Evolutionary conservation across 2,888 invertebrate species (phyloP).

Genomic region (Listrodromus nycthemerus): DNA sequence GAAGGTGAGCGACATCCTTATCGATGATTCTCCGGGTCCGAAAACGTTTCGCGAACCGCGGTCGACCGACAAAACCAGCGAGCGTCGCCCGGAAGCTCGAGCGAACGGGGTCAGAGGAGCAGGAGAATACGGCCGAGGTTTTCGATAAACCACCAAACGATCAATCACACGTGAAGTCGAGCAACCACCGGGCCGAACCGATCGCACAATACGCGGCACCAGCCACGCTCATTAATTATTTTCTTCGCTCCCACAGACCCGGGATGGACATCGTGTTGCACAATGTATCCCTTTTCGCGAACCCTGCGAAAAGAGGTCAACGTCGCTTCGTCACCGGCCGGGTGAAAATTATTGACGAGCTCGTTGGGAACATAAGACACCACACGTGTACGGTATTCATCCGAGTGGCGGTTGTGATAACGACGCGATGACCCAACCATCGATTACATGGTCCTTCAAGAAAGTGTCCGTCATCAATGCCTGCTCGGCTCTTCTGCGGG

Average conservation of each 20-base stretch:
- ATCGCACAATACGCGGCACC: slow-evolving; percentile 23
- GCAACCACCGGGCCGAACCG: slow-evolving; percentile 24
- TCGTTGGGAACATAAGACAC: neutral
- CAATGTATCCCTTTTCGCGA: slow-evolving; percentile 30
- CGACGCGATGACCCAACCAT: neutral
- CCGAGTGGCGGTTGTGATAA: neutral
- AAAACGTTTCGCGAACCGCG: slow-evolving; percentile 73
- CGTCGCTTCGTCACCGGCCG: slow-evolving; percentile 22
- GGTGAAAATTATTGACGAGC: slow-evolving; percentile 53
- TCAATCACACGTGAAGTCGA: slow-evolving; percentile 68
- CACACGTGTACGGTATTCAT: neutral
- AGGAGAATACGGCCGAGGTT: slow-evolving; percentile 14
- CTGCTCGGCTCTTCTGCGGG: neutral
- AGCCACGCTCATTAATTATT: slow-evolving; percentile 70
- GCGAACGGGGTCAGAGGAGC: slow-evolving; percentile 10
- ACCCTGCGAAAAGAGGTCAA: slow-evolving; percentile 8
- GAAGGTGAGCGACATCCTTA: neutral
- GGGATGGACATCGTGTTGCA: slow-evolving; percentile 37
- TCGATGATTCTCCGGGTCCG: slow-evolving; percentile 56
- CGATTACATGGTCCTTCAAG: neutral
- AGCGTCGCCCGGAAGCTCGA: slow-evolving; percentile 25
- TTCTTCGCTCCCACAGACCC: slow-evolving; percentile 40
- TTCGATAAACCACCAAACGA: slow-evolving; percentile 69
- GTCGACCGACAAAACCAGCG: slow-evolving; percentile 59
- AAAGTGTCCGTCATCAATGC: neutral